Evolutionary conservation across 2,113 vertebrate species (phyloP).

Genomic region (Manacus vitellinus): DNA sequence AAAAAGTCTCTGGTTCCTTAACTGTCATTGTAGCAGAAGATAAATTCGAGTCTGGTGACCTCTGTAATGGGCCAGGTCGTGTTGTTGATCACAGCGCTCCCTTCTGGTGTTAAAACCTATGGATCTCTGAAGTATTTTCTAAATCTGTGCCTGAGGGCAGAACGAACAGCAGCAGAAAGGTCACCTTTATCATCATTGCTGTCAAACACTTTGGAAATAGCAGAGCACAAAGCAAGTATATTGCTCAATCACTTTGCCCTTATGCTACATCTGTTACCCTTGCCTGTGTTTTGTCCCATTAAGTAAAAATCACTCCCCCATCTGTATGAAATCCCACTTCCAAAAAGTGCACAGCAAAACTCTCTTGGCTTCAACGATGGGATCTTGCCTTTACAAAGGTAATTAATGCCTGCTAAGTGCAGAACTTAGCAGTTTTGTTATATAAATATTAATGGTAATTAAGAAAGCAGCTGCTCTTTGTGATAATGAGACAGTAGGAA

Average conservation of each 20-base stretch:
- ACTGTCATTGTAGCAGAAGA: neutral
- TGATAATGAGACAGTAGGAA: neutral
- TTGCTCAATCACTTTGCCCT: conserved; percentile 5
- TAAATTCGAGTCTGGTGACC: neutral
- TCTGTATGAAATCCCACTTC: neutral
- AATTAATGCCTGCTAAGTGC: neutral
- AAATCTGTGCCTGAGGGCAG: neutral
- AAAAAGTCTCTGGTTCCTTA: neutral
- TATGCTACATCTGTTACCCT: neutral
- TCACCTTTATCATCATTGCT: conserved; percentile 18
- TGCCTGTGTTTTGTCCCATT: neutral
- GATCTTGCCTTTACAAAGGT: neutral
- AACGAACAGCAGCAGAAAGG: conserved; percentile 31
- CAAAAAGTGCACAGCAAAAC: neutral
- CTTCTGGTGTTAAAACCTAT: neutral
- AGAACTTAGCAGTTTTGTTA: neutral
- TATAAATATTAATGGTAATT: neutral
- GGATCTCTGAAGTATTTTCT: neutral
- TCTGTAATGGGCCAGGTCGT: neutral
- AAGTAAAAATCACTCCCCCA: neutral
- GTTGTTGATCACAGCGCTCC: neutral
- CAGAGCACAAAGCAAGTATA: neutral
- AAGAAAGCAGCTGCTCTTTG: neutral
- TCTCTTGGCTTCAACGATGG: fast-evolving
- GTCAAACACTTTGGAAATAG: conserved; percentile 17